These are phyloP conservation scores for Mesoclemmys tuberculata DNA, from an alignment of 2,113 vertebrate genomes.

Conservation along the genomic window DNA sequence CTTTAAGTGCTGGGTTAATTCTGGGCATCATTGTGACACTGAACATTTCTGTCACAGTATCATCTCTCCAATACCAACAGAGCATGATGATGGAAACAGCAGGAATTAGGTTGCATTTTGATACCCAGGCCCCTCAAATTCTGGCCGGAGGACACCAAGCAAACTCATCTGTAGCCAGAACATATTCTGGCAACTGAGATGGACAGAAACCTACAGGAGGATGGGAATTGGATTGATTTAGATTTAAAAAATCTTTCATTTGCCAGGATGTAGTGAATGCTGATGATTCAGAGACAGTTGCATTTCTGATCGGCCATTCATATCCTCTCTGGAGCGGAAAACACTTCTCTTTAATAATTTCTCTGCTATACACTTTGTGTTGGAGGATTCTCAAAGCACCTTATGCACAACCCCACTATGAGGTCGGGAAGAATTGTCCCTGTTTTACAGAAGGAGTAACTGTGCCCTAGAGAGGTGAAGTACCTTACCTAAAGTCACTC, in stretches of 20 bases:
- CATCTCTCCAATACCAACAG: background rate
- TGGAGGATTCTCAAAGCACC: background rate
- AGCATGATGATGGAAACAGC: background rate
- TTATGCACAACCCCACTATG: background rate
- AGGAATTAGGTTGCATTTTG: background rate
- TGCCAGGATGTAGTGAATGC: background rate
- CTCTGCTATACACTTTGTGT: slow-evolving; percentile 20
- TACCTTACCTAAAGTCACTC: background rate
- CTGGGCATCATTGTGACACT: background rate
- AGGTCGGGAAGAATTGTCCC: background rate
- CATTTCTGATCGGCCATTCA: background rate
- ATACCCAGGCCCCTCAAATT: background rate
- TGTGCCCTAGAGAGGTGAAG: background rate
- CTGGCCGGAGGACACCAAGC: background rate
- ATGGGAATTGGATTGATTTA: background rate
- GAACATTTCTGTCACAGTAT: background rate
- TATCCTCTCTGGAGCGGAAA: background rate
- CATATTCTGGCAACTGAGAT: background rate
- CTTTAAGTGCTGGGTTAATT: background rate
- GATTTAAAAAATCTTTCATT: background rate
- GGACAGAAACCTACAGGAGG: background rate
- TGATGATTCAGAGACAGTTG: background rate
- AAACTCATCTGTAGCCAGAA: background rate
- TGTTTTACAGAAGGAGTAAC: background rate
- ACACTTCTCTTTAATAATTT: slow-evolving; percentile 6